Conservation (phyloP, 2,888 invertebrate species). For the Eustalomyia histrio region DNA sequence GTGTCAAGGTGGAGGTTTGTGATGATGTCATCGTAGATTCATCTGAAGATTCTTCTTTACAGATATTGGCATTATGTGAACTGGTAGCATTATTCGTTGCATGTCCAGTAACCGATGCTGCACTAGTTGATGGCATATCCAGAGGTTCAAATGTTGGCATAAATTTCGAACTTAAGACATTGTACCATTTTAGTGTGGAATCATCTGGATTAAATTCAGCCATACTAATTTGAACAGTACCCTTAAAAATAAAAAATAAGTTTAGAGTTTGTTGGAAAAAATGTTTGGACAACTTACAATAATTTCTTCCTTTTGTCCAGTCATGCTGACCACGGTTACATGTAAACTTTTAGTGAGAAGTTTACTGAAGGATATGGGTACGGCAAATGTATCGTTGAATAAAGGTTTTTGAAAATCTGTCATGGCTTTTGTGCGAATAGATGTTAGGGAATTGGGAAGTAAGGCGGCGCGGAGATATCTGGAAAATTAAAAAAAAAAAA, state of each 20-base stretch:
- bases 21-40: constrained; percentile 98
- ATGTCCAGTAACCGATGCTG: constrained; percentile 69
- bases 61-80: constrained; percentile 67
- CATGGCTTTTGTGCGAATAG: constrained; percentile 86
- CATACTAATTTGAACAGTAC: constrained; percentile 96
- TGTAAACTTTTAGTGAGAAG: constrained; percentile 93
- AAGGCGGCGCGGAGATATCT: constrained; percentile 89
- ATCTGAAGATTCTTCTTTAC: constrained; percentile 95
- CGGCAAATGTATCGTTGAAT: constrained; percentile 88
- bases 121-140: constrained; percentile 77
- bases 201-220: constrained; percentile 95
- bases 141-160: constrained; percentile 82
- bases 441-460: constrained; percentile 81
- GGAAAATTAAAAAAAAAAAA: constrained; percentile 66
- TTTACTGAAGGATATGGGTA: constrained; percentile 87
- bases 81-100: constrained; percentile 68
- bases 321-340: constrained; percentile 90
- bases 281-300: constrained; percentile 83
- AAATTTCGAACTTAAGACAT: constrained; percentile 91
- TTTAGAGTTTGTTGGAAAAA: neutral
- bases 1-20: constrained; percentile 95
- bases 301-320: constrained; percentile 88
- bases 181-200: constrained; percentile 94
- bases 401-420: constrained; percentile 87
- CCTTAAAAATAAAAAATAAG: constrained; percentile 81